Conservation (phyloP, 2,888 invertebrate genomes). For the Drosophila gaucha region DNA sequence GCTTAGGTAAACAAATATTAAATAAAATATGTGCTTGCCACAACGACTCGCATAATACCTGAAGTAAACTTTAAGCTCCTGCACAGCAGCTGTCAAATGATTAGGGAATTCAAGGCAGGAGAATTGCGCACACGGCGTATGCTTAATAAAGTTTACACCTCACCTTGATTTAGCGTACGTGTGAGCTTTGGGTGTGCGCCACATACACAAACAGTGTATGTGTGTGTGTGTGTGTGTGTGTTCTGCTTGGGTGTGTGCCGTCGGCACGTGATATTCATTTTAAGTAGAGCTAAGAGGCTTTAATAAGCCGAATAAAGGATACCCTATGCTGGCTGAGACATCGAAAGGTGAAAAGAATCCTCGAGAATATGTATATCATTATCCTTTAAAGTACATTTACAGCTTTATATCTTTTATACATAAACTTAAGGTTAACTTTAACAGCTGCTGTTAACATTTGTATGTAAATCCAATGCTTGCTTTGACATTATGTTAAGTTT, state of each 20-base stretch:
- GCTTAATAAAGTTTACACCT: conserved; percentile 70
- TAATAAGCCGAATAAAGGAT: not conserved
- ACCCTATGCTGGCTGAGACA: not conserved
- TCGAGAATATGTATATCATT: no score
- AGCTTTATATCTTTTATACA: no score
- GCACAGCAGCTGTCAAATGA: conserved; percentile 69
- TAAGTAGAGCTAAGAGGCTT: conserved; percentile 33
- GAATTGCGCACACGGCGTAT: conserved; percentile 53
- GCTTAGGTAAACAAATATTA: conserved; percentile 59
- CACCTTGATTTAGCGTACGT: conserved; percentile 62
- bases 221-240: conserved; percentile 6
- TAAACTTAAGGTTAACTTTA: no score
- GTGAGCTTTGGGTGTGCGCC: conserved; percentile 29
- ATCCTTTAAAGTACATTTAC: no score
- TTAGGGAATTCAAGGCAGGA: conserved; percentile 51
- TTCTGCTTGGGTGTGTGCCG: conserved; percentile 11
- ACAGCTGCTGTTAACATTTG: no score
- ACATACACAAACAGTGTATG: not conserved
- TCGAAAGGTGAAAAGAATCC: no score
- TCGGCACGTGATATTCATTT: conserved; percentile 62
- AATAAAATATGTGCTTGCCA: conserved; percentile 58
- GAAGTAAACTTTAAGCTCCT: conserved; percentile 63
- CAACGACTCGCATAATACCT: conserved; percentile 32
- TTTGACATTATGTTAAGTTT: no score
- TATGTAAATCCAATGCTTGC: no score